Base-by-base conservation (phyloP, 2,113 vertebrate genomes). In the Leucopternis melanops region DNA sequence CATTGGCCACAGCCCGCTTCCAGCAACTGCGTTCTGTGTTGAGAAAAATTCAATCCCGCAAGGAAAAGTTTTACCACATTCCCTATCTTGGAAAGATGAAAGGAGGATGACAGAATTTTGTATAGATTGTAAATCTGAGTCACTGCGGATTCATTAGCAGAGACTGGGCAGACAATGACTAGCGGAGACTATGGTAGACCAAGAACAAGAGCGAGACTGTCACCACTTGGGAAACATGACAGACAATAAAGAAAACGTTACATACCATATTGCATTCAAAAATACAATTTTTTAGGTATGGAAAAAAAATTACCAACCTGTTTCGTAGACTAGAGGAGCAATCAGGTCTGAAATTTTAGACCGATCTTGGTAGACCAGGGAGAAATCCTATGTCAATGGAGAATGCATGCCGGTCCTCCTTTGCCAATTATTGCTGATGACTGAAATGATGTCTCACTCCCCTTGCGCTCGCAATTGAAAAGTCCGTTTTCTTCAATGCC, bases 281-380 rank as follows among this genome's bases (percentile, higher is more conserved):
- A 74, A 6, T 9, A 57, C 49, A 3, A 2, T 4, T 32, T 40
- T 72, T 90, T 54, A 90, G 47, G 8, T 10, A 75, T 23, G 54
- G 36, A 40, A 65, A 74, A 81, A 95, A 92, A 78, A 61, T 86
- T 81, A 98, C 98, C 96, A 93, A 98, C 98, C 98, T 98, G 98
- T 92, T 97, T 83, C 1, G 90, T 54, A 87, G 97, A 92, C 45
- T n/a, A 75, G 81, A 92, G 82, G 90, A 95, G 92, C 29, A 79
- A 86, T 16, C 47, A 29, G 90, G 92, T 94, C 95, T 97, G 82
- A 97, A 97, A 96, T 91, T 94, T 86, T 90, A 97, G 96, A 86
- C 77, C 38, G 63, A 42, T 57, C 85, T 97, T 69, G 86, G 97
- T 96, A 62, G 92, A 95, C 57, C 89, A n/a, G 73, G 87, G 75